Percentiles rank a stretch among this genome's conserved stretches.
These are phyloP conservation scores for Macroramphosus scolopax DNA, from an alignment of 2,797 vertebrate species.

Conservation along the genomic window DNA sequence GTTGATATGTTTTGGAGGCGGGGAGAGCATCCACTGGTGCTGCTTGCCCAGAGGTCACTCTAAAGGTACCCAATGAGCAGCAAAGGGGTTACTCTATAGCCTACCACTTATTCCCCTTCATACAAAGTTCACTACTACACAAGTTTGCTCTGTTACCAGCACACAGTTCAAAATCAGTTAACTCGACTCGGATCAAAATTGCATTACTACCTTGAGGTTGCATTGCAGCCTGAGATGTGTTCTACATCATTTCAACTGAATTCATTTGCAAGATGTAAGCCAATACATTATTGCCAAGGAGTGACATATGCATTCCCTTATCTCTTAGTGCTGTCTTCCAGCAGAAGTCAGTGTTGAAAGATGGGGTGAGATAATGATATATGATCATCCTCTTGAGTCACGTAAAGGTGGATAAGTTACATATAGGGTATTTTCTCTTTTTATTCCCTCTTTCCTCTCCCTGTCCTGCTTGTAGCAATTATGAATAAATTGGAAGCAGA, in stretches of 20 bases:
- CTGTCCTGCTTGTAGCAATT: conserved; percentile 13
- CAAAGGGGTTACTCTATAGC: conserved; percentile 24
- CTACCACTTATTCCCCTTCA: conserved; percentile 4
- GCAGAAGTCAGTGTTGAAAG: conserved; percentile 25
- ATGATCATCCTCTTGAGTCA: too few relatives aligned
- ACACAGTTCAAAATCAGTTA: conserved; percentile 13
- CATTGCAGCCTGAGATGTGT: conserved; percentile 21
- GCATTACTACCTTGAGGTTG: conserved; percentile 39
- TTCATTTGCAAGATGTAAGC: conserved; percentile 20
- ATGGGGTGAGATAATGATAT: conserved; percentile 16
- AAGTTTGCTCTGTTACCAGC: conserved; percentile 13
- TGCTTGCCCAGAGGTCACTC: conserved; percentile 8
- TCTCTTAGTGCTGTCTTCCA: conserved; percentile 15
- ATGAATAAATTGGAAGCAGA: conserved; percentile 3
- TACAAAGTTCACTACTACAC: conserved; percentile 18
- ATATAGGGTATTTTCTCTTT: conserved; percentile 2
- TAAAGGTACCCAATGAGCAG: too few relatives aligned
- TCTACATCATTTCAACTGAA: conserved; percentile 21
- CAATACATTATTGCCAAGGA: conserved; percentile 11
- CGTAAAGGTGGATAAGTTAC: too few relatives aligned
- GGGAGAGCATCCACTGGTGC: conserved; percentile 3
- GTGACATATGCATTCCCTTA: background rate
- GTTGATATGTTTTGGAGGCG: conserved; percentile 2
- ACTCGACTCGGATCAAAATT: conserved; percentile 29
- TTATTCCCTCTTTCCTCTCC: conserved; percentile 1